phyloP scores from a whole-genome alignment of 92 coral and sea anemone genomes.

The Heliopora coerulea region DNA sequence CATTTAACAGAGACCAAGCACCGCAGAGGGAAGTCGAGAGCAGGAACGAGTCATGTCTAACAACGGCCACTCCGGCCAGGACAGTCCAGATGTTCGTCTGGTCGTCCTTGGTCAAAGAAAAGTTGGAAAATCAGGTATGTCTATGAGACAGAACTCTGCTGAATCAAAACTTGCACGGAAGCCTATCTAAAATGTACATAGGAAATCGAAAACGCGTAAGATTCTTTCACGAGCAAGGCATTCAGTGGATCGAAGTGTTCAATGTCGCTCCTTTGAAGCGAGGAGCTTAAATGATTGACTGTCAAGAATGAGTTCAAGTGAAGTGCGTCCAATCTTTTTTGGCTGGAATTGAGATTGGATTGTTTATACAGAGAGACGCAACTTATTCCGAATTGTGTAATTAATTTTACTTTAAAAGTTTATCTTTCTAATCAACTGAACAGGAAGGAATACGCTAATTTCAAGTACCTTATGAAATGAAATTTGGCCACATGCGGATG shows the following conservation, averaged over 20 bases:
- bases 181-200: no score
- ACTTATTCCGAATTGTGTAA: constrained; percentile 25
- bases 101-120: constrained; percentile 83
- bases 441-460: constrained; percentile 1
- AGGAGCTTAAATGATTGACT: no score
- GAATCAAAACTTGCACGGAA: no score
- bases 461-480: background rate
- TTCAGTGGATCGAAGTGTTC: no score
- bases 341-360: background rate
- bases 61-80: background rate
- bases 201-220: no score
- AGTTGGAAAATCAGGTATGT: constrained; percentile 91
- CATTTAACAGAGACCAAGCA: background rate
- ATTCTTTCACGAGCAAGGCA: no score
- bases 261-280: no score
- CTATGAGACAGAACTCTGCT: background rate
- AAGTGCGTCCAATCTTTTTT: no score
- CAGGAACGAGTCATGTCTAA: background rate
- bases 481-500: background rate
- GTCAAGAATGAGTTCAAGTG: no score
- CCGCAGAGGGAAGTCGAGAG: background rate
- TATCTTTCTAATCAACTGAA: constrained; percentile 35
- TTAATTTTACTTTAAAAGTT: constrained; percentile 23
- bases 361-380: background rate
- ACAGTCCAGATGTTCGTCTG: constrained; percentile 72